Evolutionary conservation across 2,888 invertebrate species (phyloP).

Genomic region (Leptodirus hochenwartii): DNA sequence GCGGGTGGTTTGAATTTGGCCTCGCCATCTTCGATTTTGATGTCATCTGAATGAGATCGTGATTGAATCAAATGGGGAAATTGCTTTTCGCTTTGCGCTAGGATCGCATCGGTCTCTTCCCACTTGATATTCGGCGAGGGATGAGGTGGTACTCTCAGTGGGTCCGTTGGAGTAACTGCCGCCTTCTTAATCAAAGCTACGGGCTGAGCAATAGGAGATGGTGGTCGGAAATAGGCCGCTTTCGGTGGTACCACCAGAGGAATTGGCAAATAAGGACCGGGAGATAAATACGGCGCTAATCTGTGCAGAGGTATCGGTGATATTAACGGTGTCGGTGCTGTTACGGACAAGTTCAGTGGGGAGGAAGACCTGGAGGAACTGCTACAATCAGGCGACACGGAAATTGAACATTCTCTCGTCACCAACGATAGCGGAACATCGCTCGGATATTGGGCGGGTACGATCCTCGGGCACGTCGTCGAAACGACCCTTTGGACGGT

Average conservation of each 20-base stretch:
- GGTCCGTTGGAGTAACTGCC: not conserved
- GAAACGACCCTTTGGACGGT: not conserved
- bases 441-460: not conserved
- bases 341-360: conserved; percentile 6
- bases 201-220: conserved; percentile 17
- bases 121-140: conserved; percentile 13
- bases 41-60: conserved; percentile 2
- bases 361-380: no score
- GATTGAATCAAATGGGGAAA: conserved; percentile 18
- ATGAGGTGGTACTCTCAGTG: conserved; percentile 9
- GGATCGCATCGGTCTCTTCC: conserved; percentile 20
- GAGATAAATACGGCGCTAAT: no score
- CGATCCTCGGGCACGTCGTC: not conserved
- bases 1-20: conserved; percentile 1
- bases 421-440: not conserved
- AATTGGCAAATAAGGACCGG: no score
- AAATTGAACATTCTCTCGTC: no score
- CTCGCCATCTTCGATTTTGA: conserved; percentile 7
- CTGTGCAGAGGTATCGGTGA: no score
- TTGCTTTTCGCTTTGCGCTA: conserved; percentile 18
- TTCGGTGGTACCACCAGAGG: not conserved
- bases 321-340: no score
- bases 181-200: conserved; percentile 9
- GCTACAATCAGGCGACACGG: no score
- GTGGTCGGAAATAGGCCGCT: conserved; percentile 20